A percentile compares a stretch with the other conserved stretches of the same genome.
These are phyloP conservation scores for Vidua macroura DNA, from an alignment of 2,113 vertebrate genomes.

Conservation along the genomic window DNA sequence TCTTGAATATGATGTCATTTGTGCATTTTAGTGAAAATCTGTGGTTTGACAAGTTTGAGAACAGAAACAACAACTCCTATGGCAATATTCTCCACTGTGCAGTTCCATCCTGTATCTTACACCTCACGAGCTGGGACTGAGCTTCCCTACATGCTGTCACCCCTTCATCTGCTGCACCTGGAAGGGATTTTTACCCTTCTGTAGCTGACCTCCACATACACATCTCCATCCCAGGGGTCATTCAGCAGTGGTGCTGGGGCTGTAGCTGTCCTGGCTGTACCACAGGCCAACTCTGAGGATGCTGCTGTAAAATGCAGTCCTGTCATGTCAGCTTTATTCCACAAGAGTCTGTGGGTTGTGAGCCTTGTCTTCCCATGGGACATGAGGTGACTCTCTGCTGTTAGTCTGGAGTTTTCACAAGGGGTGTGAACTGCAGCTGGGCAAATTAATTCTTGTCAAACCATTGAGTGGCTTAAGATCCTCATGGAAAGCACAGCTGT, in stretches of 20 bases:
- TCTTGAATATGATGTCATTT: neutral
- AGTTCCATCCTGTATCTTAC: neutral
- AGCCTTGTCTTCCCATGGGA: neutral
- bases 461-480: neutral
- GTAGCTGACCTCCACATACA: neutral
- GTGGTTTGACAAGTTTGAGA: neutral
- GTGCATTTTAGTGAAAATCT: neutral
- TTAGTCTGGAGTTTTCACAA: neutral
- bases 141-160: fast-evolving
- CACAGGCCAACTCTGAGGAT: neutral
- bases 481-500: neutral
- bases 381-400: neutral
- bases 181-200: neutral
- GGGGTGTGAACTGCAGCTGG: neutral
- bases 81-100: neutral
- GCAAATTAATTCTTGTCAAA: neutral
- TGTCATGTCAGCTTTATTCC: neutral
- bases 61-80: neutral
- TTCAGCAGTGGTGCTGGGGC: neutral
- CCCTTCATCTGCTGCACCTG: neutral
- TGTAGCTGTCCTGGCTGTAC: neutral
- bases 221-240: neutral
- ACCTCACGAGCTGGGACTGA: neutral
- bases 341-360: neutral
- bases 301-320: neutral